Base-by-base conservation (phyloP, 2,888 invertebrate genomes). In the Adelphocoris suturalis region DNA sequence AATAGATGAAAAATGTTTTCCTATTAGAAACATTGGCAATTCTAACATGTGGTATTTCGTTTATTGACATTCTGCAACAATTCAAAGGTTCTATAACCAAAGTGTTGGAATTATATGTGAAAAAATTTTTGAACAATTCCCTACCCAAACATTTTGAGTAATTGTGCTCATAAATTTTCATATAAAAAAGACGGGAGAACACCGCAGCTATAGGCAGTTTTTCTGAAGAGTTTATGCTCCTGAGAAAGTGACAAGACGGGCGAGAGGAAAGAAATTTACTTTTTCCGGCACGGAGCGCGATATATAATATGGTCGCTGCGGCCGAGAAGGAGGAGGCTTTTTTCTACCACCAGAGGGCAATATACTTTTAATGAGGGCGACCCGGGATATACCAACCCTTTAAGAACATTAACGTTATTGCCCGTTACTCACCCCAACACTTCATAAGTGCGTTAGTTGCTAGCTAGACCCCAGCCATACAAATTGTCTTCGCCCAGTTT, bases 331-430 rank as follows among this genome's bases (percentile, higher is more conserved):
- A 46, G 47, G 46, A 27, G 57, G 84, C n/a, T 37, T 52, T 84
- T 84, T 86, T 46, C 86, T 14, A 68, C 81, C 23, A 46, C 48
- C 28, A 87, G 87, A 47, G 87, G 87, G 87, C 78, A 81, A 81
- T 78, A 87, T 87, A 78, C 55, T 87, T 87, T 87, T 87, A 87
- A 87, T 87, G 87, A 87, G 87, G 76, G 28, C 75, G 87, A 37
- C 75, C 78, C 76, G 48, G 87, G 76, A 87, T 76, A 87, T 87
- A 87, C 87, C 47, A 76, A 87, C 76, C 76, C 87, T 78, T 87
- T 87, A 87, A 87, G 87, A 87, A 87, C 87, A 87, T 87, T 87
- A 87, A 87, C 87, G 87, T 87, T 87, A 87, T 87, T 87, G 87
- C 87, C 87, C 87, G 87, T 87, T 87, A 76, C 57, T 87, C 76